These are phyloP conservation scores for Genyomyrus donnyi DNA, from an alignment of 2,113 vertebrate genomes.

Conservation along the genomic window DNA sequence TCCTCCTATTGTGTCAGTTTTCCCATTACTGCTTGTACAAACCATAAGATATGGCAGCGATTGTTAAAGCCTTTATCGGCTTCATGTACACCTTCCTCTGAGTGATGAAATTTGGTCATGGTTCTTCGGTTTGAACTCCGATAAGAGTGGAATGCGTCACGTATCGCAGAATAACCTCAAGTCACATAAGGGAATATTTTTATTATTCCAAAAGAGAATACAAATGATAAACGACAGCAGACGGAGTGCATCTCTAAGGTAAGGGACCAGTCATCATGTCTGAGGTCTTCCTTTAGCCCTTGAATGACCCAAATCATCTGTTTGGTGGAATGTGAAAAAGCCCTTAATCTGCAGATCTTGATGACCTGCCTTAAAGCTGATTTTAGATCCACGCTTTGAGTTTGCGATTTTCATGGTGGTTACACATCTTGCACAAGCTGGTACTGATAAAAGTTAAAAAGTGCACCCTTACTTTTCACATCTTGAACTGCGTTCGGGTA, in stretches of 20 bases:
- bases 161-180: background rate
- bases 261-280: background rate
- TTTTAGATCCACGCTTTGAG: background rate
- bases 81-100: background rate
- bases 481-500: background rate
- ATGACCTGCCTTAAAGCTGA: background rate
- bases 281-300: background rate
- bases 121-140: background rate
- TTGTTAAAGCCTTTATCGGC: background rate
- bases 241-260: background rate
- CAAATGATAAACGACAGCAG: background rate
- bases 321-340: conserved; percentile 5
- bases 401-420: background rate
- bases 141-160: background rate
- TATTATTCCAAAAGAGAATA: background rate
- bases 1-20: background rate
- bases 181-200: background rate
- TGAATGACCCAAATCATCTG: background rate
- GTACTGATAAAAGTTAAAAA: background rate
- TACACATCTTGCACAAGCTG: background rate
- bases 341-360: background rate
- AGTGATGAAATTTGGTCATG: background rate
- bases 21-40: background rate
- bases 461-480: background rate
- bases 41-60: background rate